Evolutionary conservation across 2,888 invertebrate species (phyloP).

Genomic region (Lagria hirta): DNA sequence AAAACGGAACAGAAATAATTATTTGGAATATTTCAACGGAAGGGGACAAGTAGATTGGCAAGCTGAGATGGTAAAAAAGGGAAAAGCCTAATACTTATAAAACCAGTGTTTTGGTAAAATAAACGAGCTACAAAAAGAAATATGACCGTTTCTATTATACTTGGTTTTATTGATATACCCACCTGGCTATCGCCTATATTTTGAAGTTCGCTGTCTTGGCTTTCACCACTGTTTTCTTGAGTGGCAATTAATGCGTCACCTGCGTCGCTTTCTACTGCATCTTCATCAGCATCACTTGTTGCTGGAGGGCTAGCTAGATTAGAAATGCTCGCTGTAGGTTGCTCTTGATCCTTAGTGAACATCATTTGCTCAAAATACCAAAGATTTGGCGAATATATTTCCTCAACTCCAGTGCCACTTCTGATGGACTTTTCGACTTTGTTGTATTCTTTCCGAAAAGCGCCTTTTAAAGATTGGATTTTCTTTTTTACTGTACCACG

Average conservation of each 20-base stretch:
- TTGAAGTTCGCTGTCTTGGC: too few relatives aligned
- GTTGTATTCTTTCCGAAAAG: conserved; percentile 20
- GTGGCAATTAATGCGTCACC: too few relatives aligned
- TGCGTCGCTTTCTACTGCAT: too few relatives aligned
- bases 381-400: conserved; percentile 16
- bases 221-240: too few relatives aligned
- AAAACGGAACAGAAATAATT: conserved; percentile 10
- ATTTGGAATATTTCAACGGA: conserved; percentile 18
- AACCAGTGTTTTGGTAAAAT: too few relatives aligned
- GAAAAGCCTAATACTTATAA: too few relatives aligned
- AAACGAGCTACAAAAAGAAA: too few relatives aligned
- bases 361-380: conserved; percentile 23
- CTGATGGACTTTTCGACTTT: conserved; percentile 14
- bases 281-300: too few relatives aligned
- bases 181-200: too few relatives aligned
- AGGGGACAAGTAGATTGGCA: conserved; percentile 18
- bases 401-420: conserved; percentile 11
- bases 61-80: conserved; percentile 12
- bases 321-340: conserved; percentile 9
- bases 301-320: conserved; percentile 7
- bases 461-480: conserved; percentile 21
- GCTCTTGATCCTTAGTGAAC: conserved; percentile 33
- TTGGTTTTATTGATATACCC: too few relatives aligned
- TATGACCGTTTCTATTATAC: too few relatives aligned
- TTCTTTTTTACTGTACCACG: conserved; percentile 5